A percentile compares a stretch with the other conserved stretches of the same genome.
These are phyloP conservation scores for Moxostoma hubbsi DNA, from an alignment of 2,797 vertebrate genomes.

Conservation along the genomic window DNA sequence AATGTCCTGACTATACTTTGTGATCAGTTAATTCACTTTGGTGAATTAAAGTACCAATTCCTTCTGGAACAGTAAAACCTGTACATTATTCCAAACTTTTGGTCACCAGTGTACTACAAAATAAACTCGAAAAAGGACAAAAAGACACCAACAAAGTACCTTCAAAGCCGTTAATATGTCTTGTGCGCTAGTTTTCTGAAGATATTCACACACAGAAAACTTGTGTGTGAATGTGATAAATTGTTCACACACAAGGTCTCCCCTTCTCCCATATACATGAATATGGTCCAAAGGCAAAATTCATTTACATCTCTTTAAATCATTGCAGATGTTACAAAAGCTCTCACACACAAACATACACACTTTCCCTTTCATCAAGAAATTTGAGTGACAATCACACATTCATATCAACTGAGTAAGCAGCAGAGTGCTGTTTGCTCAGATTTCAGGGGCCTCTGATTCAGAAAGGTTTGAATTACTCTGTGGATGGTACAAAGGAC, in stretches of 20 bases:
- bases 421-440: conserved; percentile 13
- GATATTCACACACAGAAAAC: too few relatives aligned
- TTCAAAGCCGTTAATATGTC: too few relatives aligned
- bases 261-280: too few relatives aligned
- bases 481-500: conserved; percentile 62
- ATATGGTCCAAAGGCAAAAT: background rate
- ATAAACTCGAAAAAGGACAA: too few relatives aligned
- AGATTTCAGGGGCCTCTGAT: conserved; percentile 49
- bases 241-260: conserved; percentile 5
- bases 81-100: too few relatives aligned
- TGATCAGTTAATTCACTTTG: too few relatives aligned
- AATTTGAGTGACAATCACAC: conserved; percentile 23
- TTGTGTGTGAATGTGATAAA: conserved; percentile 15
- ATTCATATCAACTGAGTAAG: conserved; percentile 34
- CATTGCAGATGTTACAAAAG: conserved; percentile 39
- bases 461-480: conserved; percentile 65
- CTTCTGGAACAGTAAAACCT: too few relatives aligned
- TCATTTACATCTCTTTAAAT: conserved; percentile 37
- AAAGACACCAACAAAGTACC: too few relatives aligned
- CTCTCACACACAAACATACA: background rate
- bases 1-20: too few relatives aligned
- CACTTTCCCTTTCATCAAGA: conserved; percentile 32
- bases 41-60: too few relatives aligned
- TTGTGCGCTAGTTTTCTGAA: too few relatives aligned
- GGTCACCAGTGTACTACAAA: too few relatives aligned